Evolutionary conservation across 2,113 vertebrate species (phyloP), one percentile per base, ranked within the genome.

Genomic region (Brachyistius frenatus): DNA sequence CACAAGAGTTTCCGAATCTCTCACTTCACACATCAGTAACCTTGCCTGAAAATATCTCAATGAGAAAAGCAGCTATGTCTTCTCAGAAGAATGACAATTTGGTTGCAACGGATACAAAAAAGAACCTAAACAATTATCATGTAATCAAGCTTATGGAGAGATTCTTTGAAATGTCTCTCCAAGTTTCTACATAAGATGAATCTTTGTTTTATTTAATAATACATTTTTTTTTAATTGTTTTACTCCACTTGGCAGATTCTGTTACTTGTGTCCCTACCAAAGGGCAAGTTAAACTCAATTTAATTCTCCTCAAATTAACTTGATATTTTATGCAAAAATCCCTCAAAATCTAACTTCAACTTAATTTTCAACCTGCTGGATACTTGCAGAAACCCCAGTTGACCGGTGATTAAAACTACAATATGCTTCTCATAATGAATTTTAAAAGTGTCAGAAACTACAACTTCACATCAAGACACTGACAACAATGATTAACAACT

Each of bases 61-160:
- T 23, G 23, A 23, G 23, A 23, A 23, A 23, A 23, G 23, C 23
- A 23, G 23, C 39, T 41, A 1, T 41, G 7, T 23, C 23, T 41
- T 9, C 10, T 3, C 39, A 41, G 39, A 8, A 10, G 39, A 41
- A 41, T 68, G 52, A 36, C 52, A 84, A 67, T 74, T 57, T 75
- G 73, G 73, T 66, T 75, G 68, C 66, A 85, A 84, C 83, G 78
- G 78, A 70, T 66, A 84, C 70, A 63, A 60, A 76, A 41, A 41
- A 41, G 7, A 41, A 10, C 39, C 39, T 41, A 31, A 15, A 23
- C 23, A 71, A 37, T 30, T 16, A 13, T 56, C 9, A 11, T 44
- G 13, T 11, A 11, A 13, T 44, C 10, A 11, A 44, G 10, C 41
- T 13, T 3, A 44, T 11, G 10, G 10, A 3, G 10, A 13, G 10